phyloP scores from a whole-genome alignment of 2,113 vertebrate genomes.

The Procapra przewalskii region DNA sequence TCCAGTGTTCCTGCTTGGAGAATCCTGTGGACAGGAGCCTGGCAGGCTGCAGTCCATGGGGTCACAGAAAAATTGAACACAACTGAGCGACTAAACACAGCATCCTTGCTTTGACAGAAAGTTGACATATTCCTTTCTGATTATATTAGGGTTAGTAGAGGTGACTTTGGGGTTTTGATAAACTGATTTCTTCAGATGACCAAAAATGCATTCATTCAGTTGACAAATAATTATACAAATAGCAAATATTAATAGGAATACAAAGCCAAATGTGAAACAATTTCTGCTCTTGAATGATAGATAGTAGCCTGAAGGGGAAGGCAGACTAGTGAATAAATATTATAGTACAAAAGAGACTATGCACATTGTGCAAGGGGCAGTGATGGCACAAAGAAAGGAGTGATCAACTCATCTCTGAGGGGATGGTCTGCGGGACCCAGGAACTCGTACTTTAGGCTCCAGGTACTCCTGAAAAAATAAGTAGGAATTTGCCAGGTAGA shows the following conservation, averaged over 20 bases:
- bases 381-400: neutral
- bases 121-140: neutral
- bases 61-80: neutral
- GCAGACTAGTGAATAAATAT: neutral
- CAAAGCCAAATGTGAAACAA: neutral
- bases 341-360: neutral
- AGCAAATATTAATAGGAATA: neutral
- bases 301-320: neutral
- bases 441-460: neutral
- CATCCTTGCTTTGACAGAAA: neutral
- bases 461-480: neutral
- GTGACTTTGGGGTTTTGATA: slow-evolving; percentile 3
- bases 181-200: neutral
- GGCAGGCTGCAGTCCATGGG: neutral
- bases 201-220: neutral
- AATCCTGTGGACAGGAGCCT: neutral
- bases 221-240: neutral
- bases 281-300: neutral
- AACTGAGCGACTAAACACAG: neutral
- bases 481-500: neutral
- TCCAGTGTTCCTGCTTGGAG: neutral
- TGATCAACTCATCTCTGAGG: neutral
- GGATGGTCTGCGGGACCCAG: neutral
- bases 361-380: neutral
- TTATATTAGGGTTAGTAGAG: neutral